Percentiles rank a stretch among this genome's conserved stretches.
Evolutionary conservation across 2,797 vertebrate species (phyloP).

Genomic region (Sorex maritimensis): DNA sequence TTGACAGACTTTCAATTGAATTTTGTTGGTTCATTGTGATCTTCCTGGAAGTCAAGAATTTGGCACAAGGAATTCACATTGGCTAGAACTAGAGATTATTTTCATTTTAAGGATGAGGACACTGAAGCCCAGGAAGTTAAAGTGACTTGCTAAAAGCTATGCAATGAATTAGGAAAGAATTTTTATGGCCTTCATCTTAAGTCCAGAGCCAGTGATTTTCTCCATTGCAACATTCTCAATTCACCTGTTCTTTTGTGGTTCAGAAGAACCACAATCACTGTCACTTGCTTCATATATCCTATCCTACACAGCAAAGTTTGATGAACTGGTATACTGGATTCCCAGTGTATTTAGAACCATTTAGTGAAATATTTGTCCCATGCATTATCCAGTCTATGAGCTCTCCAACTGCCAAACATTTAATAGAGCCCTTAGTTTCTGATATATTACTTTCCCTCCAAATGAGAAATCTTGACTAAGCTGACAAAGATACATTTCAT

Average conservation of each 20-base stretch:
- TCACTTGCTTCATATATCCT: not conserved
- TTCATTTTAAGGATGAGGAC: not conserved
- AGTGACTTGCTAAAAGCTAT: not conserved
- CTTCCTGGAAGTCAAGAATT: conserved; percentile 27
- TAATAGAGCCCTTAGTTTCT: not conserved
- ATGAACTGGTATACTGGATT: not conserved
- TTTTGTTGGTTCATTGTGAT: not conserved
- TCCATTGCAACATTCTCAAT: not conserved
- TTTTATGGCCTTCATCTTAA: not conserved
- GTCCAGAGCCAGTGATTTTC: not conserved
- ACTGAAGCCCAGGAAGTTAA: not conserved
- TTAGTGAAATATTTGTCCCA: not conserved
- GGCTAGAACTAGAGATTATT: not conserved
- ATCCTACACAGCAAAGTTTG: not conserved
- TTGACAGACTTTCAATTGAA: not conserved
- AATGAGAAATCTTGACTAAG: not conserved
- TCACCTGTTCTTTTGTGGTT: conserved; percentile 17
- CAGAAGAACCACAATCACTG: not conserved
- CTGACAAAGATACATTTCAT: not conserved
- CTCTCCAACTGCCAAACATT: not conserved
- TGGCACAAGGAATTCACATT: not conserved
- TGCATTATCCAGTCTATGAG: not conserved
- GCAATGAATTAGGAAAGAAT: not conserved
- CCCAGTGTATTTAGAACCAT: not conserved
- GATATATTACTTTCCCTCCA: not conserved